Conservation (phyloP, 2,888 invertebrate genomes). For the Leucania comma region DNA sequence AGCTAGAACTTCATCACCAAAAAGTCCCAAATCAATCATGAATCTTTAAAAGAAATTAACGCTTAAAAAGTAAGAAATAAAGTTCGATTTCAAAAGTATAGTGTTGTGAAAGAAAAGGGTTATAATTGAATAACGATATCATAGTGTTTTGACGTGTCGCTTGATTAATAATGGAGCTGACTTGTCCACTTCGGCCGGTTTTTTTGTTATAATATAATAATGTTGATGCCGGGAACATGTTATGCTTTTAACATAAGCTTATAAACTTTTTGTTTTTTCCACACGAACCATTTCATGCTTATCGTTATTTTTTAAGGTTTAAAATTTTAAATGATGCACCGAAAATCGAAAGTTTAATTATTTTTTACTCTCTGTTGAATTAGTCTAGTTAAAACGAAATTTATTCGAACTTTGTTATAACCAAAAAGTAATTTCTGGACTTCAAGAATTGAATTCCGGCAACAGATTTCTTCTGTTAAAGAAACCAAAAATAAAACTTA, state of each 20-base stretch:
- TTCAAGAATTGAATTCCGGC: neutral
- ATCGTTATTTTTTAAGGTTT: constrained; percentile 38
- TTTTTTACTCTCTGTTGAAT: neutral
- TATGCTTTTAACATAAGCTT: constrained; percentile 78
- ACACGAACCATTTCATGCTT: constrained; percentile 43
- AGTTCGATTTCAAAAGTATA: constrained; percentile 51
- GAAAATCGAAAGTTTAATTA: neutral
- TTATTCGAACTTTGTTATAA: neutral
- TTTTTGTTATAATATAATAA: constrained; percentile 75
- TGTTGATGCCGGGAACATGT: constrained; percentile 83
- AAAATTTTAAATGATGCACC: constrained; percentile 18
- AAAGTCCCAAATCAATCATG: constrained; percentile 59
- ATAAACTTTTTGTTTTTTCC: constrained; percentile 54
- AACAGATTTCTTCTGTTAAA: neutral
- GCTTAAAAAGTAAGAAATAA: accelerated
- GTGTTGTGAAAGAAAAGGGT: constrained; percentile 78
- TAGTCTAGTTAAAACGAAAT: neutral
- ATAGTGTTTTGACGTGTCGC: constrained; percentile 89
- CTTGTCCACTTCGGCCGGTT: constrained; percentile 80
- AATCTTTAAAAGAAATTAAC: constrained; percentile 31
- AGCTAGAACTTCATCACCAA: constrained; percentile 45
- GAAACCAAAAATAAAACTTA: neutral
- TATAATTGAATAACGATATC: constrained; percentile 88
- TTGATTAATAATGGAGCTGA: constrained; percentile 89
- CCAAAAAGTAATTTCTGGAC: neutral